phyloP scores from a whole-genome alignment of 2,113 vertebrate genomes.

The Girardinichthys multiradiatus region DNA sequence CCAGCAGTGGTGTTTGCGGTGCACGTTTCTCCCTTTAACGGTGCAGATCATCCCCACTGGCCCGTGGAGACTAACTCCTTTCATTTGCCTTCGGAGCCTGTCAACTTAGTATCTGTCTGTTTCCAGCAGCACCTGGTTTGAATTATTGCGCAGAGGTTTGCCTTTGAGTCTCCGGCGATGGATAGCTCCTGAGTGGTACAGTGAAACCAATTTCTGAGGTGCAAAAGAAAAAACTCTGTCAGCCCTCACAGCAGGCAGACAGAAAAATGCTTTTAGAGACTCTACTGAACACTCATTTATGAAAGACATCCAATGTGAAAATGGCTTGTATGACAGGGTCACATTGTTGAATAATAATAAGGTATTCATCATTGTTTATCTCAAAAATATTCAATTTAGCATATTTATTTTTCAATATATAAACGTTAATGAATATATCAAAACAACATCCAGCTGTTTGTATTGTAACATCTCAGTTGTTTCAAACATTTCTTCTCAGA shows the following conservation, averaged over 20 bases:
- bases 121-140: slow-evolving; percentile 51
- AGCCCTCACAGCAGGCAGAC: background rate
- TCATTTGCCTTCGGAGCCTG: slow-evolving; percentile 38
- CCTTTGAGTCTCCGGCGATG: slow-evolving; percentile 21
- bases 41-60: slow-evolving; percentile 34
- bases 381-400: too few relatives aligned
- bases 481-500: too few relatives aligned
- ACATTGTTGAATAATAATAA: background rate
- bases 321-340: background rate
- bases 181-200: slow-evolving; percentile 43
- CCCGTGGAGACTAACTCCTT: slow-evolving; percentile 30
- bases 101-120: slow-evolving; percentile 52
- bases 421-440: too few relatives aligned
- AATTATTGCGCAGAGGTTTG: slow-evolving; percentile 35
- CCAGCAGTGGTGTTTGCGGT: slow-evolving; percentile 7
- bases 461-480: too few relatives aligned
- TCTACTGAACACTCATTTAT: background rate
- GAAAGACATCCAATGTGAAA: slow-evolving; percentile 10
- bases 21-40: background rate
- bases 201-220: slow-evolving; percentile 50
- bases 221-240: slow-evolving; percentile 16
- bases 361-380: background rate
- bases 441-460: too few relatives aligned
- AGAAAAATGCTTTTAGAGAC: slow-evolving; percentile 9
- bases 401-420: too few relatives aligned